phyloP scores from a whole-genome alignment of 2,888 invertebrate genomes.

The Acrobasis suavella region DNA sequence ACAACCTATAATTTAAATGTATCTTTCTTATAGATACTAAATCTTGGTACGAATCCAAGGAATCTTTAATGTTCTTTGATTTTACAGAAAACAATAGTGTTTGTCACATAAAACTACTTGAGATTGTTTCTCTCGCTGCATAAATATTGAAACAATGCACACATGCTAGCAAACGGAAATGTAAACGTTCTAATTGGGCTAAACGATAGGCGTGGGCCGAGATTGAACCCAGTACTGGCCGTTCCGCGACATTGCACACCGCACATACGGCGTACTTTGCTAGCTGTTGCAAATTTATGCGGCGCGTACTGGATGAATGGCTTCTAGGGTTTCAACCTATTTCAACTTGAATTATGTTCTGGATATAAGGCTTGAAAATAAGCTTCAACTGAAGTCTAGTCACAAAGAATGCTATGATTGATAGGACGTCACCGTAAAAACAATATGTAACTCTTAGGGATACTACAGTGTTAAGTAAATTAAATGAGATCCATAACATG shows the following conservation, averaged over 20 bases:
- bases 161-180: conserved; percentile 51
- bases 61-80: neutral
- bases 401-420: neutral
- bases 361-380: neutral
- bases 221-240: conserved; percentile 33
- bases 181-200: conserved; percentile 55
- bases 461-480: too few relatives aligned
- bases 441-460: too few relatives aligned
- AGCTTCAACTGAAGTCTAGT: neutral
- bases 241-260: conserved; percentile 58
- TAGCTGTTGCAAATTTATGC: conserved; percentile 57
- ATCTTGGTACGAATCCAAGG: conserved; percentile 12
- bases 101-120: neutral
- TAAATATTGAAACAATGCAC: conserved; percentile 25
- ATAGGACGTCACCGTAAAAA: neutral
- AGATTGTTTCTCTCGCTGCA: conserved; percentile 5
- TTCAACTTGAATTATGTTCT: neutral
- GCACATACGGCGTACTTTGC: conserved; percentile 46
- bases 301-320: conserved; percentile 45
- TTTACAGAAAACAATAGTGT: neutral
- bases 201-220: conserved; percentile 58
- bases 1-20: neutral
- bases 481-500: too few relatives aligned
- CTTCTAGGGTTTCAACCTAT: neutral
- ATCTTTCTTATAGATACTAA: neutral